Evolutionary conservation across 2,113 vertebrate genomes (phyloP).

Genomic region (Sander vitreus): DNA sequence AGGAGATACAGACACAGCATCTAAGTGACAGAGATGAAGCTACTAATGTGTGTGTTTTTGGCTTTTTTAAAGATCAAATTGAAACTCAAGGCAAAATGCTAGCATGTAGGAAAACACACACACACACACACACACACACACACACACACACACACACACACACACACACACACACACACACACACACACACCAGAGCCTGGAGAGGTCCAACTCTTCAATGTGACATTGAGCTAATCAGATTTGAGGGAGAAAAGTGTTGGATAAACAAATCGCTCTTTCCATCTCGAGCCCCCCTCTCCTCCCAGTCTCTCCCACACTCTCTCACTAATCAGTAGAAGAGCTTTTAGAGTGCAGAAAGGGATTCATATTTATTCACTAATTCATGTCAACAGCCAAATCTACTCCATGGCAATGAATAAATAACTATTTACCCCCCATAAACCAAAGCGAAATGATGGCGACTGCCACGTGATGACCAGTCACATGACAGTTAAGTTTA

Average conservation of each 20-base stretch:
- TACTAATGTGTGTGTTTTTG: not conserved
- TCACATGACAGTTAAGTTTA: too few relatives aligned
- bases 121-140: slow-evolving; percentile 1
- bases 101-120: slow-evolving; percentile 1
- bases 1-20: not conserved
- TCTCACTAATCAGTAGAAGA: slow-evolving; percentile 69
- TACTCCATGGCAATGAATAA: slow-evolving; percentile 60
- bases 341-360: slow-evolving; percentile 61
- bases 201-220: slow-evolving; percentile 57
- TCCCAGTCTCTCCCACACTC: slow-evolving; percentile 7
- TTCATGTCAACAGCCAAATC: slow-evolving; percentile 71
- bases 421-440: slow-evolving; percentile 58
- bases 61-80: slow-evolving; percentile 14
- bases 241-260: slow-evolving; percentile 64
- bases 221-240: slow-evolving; percentile 75
- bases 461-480: too few relatives aligned
- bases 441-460: too few relatives aligned
- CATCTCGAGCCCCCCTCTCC: not conserved
- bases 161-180: slow-evolving; percentile 6
- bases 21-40: not conserved
- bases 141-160: slow-evolving; percentile 15
- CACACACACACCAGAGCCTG: not conserved
- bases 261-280: slow-evolving; percentile 59
- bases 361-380: slow-evolving; percentile 67
- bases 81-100: not conserved